Conservation (phyloP, 2,888 invertebrate genomes). For the Ochropacha duplaris region DNA sequence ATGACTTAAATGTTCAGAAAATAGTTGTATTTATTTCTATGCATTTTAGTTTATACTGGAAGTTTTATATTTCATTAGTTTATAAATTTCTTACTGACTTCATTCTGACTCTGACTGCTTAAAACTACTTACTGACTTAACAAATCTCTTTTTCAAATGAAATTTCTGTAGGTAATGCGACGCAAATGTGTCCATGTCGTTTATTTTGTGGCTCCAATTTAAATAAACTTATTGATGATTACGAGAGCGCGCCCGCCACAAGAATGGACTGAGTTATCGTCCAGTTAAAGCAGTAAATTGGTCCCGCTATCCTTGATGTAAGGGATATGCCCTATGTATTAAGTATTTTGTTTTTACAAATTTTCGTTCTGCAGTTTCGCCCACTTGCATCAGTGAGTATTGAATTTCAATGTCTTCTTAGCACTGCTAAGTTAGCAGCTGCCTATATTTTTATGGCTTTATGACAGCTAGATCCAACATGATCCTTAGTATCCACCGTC, state of each 20-base stretch:
- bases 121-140: too few species aligned
- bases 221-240: constrained; percentile 54
- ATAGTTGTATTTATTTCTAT: too few species aligned
- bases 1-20: too few species aligned
- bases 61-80: too few species aligned
- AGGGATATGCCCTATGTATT: constrained; percentile 22
- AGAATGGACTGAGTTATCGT: constrained; percentile 36
- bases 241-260: constrained; percentile 37
- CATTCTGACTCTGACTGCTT: too few species aligned
- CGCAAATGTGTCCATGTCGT: constrained; percentile 38
- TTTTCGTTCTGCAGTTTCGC: not conserved
- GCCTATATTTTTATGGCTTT: too few species aligned
- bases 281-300: constrained; percentile 46
- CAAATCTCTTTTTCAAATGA: constrained; percentile 9
- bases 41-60: too few species aligned
- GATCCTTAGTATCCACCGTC: too few species aligned
- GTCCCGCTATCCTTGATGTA: constrained; percentile 37
- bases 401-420: not conserved
- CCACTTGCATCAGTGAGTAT: not conserved
- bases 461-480: too few species aligned
- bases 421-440: not conserved
- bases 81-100: too few species aligned
- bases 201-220: constrained; percentile 60
- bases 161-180: constrained; percentile 7
- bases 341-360: constrained; percentile 28